Base-by-base conservation (phyloP, 2,888 invertebrate species). In the Aleiodes alternator region DNA sequence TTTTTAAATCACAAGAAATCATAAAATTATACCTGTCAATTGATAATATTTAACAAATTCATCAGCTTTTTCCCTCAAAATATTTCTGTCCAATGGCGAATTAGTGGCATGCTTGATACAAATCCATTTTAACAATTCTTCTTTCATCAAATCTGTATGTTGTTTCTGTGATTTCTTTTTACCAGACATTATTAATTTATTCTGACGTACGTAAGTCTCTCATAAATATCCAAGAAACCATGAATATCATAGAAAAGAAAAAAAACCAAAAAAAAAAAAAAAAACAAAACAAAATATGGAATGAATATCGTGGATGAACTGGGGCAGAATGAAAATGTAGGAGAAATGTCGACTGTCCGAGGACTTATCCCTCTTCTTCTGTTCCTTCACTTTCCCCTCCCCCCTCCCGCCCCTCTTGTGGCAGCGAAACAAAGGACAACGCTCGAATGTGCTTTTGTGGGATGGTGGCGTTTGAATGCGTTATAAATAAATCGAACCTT, bases 51-150 rank as follows among this genome's bases (percentile, higher is more conserved):
- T 72, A 0, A 81, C 78, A 70, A 87, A 73, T 69, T 84, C 76
- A 14, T 84, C 66, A 34, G 85, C 84, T 77, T 83, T 86, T 2
- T 82, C 72, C 14, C 81, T 81, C 8, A 87, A 70, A 38, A 80
- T 71, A 16, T 78, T 73, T 55, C 79, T 80, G 78, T 83, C 81
- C 29, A 87, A 74, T 9, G 73, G 80, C 69, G 76, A 74, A 69
- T 85, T 84, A 16, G 79, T 82, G 9, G 87, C 87, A 75, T 84
- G 83, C 61, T 78, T 82, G 70, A 84, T 79, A 73, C 86, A 86
- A 57, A 82, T 80, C 87, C 87, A 86, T 76, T 74, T 79, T 8
- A 87, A 80, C 38, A 87, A 76, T 59, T 82, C 80, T 6, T 80
- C 75, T 68, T 82, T 84, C 56, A 64, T 73, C 3, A 11, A 59